Evolutionary conservation across 2,797 vertebrate species (phyloP).

Genomic region (Sebastes itinus): DNA sequence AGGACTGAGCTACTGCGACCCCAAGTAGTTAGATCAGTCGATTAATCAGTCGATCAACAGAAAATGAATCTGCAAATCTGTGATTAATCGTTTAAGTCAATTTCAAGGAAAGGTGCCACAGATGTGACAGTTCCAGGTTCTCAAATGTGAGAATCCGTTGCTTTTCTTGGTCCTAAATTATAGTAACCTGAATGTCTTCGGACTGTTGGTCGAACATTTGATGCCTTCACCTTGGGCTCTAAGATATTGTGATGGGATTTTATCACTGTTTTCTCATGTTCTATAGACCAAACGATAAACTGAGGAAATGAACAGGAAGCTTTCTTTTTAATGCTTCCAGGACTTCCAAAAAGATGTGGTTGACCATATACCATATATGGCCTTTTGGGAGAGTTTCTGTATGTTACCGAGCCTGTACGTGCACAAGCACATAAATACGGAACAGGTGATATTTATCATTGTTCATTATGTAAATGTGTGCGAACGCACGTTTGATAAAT

Average conservation of each 20-base stretch:
- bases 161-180: background rate
- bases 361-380: background rate
- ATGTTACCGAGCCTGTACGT: background rate
- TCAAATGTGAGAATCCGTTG: background rate
- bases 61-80: background rate
- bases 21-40: no score
- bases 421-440: background rate
- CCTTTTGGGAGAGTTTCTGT: background rate
- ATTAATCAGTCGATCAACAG: background rate
- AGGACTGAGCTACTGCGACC: no score
- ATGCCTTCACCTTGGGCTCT: background rate
- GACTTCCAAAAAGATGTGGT: background rate
- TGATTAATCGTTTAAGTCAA: background rate
- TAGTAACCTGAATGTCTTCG: background rate
- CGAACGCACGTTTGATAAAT: slow-evolving; percentile 1
- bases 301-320: background rate
- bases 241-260: background rate
- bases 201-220: background rate
- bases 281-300: background rate
- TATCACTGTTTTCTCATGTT: background rate
- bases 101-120: background rate
- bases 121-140: background rate
- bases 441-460: background rate
- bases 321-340: background rate
- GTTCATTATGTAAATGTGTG: background rate